Evolutionary conservation across 2,113 vertebrate species (phyloP).

Genomic region (Campylomormyrus tamandua): DNA sequence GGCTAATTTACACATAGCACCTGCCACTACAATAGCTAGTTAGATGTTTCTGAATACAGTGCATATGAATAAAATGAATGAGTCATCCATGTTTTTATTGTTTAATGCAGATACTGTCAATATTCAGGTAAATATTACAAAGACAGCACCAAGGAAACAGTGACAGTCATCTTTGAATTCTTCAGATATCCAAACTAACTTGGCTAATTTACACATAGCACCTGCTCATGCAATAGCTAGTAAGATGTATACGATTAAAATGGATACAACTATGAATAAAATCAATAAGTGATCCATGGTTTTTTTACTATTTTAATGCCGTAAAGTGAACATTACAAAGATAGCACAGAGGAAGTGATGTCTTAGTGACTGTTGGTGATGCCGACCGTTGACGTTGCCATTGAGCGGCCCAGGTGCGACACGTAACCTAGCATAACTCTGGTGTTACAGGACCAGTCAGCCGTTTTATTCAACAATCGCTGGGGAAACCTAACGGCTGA

Average conservation of each 20-base stretch:
- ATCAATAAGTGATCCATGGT: neutral
- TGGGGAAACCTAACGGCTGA: neutral
- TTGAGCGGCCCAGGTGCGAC: neutral
- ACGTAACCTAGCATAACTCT: neutral
- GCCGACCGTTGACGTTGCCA: too few relatives aligned
- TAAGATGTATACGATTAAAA: neutral
- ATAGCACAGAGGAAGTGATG: neutral
- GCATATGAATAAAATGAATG: neutral
- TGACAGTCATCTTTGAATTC: neutral
- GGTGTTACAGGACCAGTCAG: neutral
- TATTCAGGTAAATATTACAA: neutral
- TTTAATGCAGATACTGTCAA: neutral
- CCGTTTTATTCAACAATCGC: neutral
- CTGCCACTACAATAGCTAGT: neutral
- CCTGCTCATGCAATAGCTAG: neutral
- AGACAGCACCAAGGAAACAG: neutral
- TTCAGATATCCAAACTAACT: slow-evolving; percentile 8
- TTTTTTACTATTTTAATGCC: neutral
- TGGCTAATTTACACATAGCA: neutral
- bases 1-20: neutral
- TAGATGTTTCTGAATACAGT: neutral
- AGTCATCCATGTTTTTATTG: neutral
- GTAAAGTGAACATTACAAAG: neutral
- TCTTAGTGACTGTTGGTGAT: neutral
- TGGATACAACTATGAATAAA: neutral